Base-by-base conservation (phyloP, 2,888 invertebrate genomes). In the Tenthredo amoena region DNA sequence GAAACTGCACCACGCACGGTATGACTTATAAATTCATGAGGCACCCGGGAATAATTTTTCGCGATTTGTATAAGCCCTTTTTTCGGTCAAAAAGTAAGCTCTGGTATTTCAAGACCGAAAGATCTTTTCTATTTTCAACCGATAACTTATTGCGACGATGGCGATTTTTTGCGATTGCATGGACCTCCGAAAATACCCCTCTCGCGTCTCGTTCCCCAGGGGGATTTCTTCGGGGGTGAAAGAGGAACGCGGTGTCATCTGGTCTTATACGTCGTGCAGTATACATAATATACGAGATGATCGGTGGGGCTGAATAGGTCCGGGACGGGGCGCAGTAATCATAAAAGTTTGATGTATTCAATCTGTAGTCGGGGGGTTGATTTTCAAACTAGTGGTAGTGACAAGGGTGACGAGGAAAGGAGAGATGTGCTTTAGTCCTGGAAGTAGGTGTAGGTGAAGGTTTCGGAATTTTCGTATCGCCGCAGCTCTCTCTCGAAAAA, bases 321-420 rank as follows among this genome's bases (percentile, higher is more conserved):
- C 55, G 40, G 77, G 55, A 34, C 50, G 77, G 43, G 47, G 40
- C 9, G 26, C 50, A 43, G 72, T 77, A 55, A 77, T 77, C 77
- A 77, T 77, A 77, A 77, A 77, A 77, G 77, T 77, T 77, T 77
- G 77, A 77, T 77, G 77, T 77, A 77, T 55, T 55, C 50, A 55
- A 50, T 77, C 77, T 77, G 47, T 37, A 10, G 77, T 77, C 15
- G 12, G 40, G 21, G 43, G 43, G 43, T 12, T 21, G 40, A 21
- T 43, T 26, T 74, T 74, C 12, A 43, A 43, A 74, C 40, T 43
- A 74, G 43, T 40, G 74, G 12, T 12, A 47, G 40, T 21, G 43
- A 26, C 43, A 31, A 26, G 40, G 40, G 12, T 15, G 43, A 74
- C n/a, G 26, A 74, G 74, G 4, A 21, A 74, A 21, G 15, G 26